These are phyloP conservation scores for Pseudopipra pipra DNA, from an alignment of 2,113 vertebrate species.

Conservation along the genomic window DNA sequence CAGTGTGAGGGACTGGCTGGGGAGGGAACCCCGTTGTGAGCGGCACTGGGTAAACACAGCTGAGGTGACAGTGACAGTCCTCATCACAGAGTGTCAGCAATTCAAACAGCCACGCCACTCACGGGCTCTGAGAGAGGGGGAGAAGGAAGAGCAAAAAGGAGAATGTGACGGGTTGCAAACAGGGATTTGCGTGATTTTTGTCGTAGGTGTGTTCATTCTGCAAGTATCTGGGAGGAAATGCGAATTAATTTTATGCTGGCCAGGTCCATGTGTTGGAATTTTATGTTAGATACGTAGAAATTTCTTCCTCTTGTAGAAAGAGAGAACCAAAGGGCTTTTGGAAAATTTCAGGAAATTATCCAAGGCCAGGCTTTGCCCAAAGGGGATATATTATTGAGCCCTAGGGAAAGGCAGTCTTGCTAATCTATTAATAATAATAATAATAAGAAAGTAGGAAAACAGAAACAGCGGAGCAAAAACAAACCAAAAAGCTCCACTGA, in stretches of 20 bases:
- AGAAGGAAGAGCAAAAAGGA: background rate
- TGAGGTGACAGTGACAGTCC: slow-evolving; percentile 5
- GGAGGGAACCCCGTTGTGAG: background rate
- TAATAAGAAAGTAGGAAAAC: background rate
- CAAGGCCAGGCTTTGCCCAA: background rate
- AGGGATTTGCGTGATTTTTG: background rate
- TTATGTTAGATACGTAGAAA: background rate
- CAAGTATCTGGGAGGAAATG: background rate
- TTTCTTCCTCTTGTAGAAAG: background rate
- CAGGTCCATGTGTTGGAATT: background rate
- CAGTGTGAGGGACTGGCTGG: background rate
- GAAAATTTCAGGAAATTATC: background rate
- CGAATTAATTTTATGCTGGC: background rate
- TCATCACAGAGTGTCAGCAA: background rate
- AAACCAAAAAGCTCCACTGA: background rate
- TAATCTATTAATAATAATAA: background rate
- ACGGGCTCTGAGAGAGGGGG: background rate
- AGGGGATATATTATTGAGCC: background rate
- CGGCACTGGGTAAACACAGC: background rate
- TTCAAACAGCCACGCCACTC: slow-evolving; percentile 4
- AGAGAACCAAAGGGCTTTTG: background rate
- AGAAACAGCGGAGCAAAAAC: background rate
- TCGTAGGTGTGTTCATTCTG: background rate
- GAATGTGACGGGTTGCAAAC: background rate
- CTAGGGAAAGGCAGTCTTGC: background rate